Evolutionary conservation across 2,888 invertebrate genomes (phyloP).

Genomic region (Yponomeuta malinellus): DNA sequence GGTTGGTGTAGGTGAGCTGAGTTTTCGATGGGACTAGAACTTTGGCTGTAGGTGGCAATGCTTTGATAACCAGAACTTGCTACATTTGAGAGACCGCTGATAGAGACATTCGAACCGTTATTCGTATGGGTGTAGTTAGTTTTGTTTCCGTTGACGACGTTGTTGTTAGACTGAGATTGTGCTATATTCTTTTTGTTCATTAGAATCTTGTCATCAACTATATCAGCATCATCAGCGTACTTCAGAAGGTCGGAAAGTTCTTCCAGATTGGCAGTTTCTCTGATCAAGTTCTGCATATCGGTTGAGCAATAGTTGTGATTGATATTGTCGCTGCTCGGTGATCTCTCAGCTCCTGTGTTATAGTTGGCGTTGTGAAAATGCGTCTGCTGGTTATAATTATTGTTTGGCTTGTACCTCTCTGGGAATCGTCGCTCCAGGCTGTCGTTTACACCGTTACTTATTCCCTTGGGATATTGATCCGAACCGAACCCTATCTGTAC

Average conservation of each 20-base stretch:
- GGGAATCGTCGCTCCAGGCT: slow-evolving; percentile 68
- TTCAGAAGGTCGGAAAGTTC: slow-evolving; percentile 83
- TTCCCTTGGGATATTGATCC: slow-evolving; percentile 76
- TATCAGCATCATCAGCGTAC: slow-evolving; percentile 85
- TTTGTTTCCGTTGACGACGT: slow-evolving; percentile 62
- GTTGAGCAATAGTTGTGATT: slow-evolving; percentile 64
- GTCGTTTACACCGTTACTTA: slow-evolving; percentile 62
- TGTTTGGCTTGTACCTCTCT: slow-evolving; percentile 64
- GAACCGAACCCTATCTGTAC: slow-evolving; percentile 78
- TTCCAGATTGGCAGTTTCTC: slow-evolving; percentile 79
- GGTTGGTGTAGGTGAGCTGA: slow-evolving; percentile 63
- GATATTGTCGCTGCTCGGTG: slow-evolving; percentile 63
- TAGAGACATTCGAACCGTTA: slow-evolving; percentile 86
- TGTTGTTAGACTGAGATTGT: slow-evolving; percentile 57
- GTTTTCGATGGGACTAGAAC: slow-evolving; percentile 88
- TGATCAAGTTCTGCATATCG: slow-evolving; percentile 63
- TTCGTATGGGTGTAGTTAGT: slow-evolving; percentile 59
- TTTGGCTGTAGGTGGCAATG: slow-evolving; percentile 90
- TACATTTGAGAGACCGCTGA: slow-evolving; percentile 84
- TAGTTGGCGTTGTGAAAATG: slow-evolving; percentile 64
- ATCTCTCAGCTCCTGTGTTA: slow-evolving; percentile 51
- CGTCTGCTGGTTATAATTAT: slow-evolving; percentile 51
- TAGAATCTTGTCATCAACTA: slow-evolving; percentile 64
- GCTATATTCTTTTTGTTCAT: slow-evolving; percentile 66
- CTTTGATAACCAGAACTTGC: slow-evolving; percentile 93